Evolutionary conservation across 2,797 vertebrate species (phyloP), one percentile per base, ranked within the genome.

Genomic region (Acrocephalus scirpaceus): DNA sequence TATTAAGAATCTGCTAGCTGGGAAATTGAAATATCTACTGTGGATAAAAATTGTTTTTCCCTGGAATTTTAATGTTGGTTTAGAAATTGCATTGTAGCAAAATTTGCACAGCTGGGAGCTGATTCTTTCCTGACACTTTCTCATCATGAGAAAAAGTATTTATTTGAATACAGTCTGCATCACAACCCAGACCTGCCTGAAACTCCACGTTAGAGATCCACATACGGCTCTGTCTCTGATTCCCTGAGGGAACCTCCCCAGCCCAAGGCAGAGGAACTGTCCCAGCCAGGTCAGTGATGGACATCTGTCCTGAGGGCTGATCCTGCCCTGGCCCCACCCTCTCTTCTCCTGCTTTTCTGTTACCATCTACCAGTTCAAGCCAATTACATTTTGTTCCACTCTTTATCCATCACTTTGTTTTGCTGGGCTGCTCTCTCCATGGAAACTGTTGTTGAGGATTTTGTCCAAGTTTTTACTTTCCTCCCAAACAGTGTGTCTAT

Each of bases 161-260:
- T 18, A n/a, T 91, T 69, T 75, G 78, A 83, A 18, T 36, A 25
- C 2, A 57, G 36, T 26, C 12, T 29, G 20, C 22, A 65, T 78
- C 44, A 30, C 3, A 5, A 61, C 36, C 36, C n/a, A 48, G 32
- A 62, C 30, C 47, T 48, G 23, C 13, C 48, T 19, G 10, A 57
- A 77, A 23, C 14, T 51, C 54, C 19, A 4, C 3, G 5, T 48
- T 27, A 66, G 44, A 81, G 27, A n/a, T 40, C 18, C 3, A 0
- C 8, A 6, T 4, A 7, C 13, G 51, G 18, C 26, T 42, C 29
- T 5, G 2, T 19, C 57, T 56, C 44, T 51, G 23, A 36, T 48
- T 13, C 22, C 30, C 22, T 0, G 0, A 38, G 6, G 30, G 17
- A 86, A 21, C 13, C 1, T 6, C 5, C 6, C 18, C 29, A 83